Percentiles rank a stretch among this genome's conserved stretches.
Evolutionary conservation across 2,888 invertebrate species (phyloP).

Genomic region (Drosophila subsilvestris): DNA sequence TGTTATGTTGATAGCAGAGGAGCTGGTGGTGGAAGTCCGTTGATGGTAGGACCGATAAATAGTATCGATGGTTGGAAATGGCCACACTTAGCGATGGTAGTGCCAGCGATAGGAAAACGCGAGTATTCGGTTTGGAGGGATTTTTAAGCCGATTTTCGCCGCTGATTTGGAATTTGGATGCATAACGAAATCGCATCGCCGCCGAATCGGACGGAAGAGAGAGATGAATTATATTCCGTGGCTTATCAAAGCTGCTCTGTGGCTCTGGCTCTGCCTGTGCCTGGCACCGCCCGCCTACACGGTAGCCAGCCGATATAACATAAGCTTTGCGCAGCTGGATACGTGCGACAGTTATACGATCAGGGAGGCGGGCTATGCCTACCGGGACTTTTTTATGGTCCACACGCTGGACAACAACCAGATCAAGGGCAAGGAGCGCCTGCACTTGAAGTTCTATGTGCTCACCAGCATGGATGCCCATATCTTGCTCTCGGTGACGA

Average conservation of each 20-base stretch:
- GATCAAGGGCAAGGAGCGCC: slow-evolving; percentile 69
- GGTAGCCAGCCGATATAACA: slow-evolving; percentile 73
- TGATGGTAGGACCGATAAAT: too few relatives aligned
- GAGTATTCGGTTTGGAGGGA: not conserved
- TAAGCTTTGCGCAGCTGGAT: slow-evolving; percentile 75
- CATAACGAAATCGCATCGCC: not conserved
- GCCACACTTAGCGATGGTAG: not conserved
- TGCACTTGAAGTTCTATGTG: slow-evolving; percentile 88
- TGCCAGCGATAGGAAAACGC: not conserved
- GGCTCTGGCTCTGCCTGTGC: slow-evolving; percentile 26
- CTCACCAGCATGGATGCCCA: slow-evolving; percentile 89
- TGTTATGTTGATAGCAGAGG: too few relatives aligned
- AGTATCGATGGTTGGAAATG: too few relatives aligned
- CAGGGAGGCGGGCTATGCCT: slow-evolving; percentile 85
- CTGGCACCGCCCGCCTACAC: slow-evolving; percentile 31
- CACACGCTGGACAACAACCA: slow-evolving; percentile 77
- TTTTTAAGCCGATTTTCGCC: slow-evolving; percentile 1
- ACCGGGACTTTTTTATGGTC: slow-evolving; percentile 86
- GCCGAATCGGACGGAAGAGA: not conserved
- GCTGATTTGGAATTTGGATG: not conserved
- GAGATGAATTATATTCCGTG: slow-evolving; percentile 22
- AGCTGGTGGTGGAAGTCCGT: too few relatives aligned
- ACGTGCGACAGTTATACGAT: slow-evolving; percentile 86
- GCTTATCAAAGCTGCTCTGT: slow-evolving; percentile 57
- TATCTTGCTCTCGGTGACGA: slow-evolving; percentile 87